phyloP scores from a whole-genome alignment of 2,113 vertebrate species.

The Eptesicus fuscus region DNA sequence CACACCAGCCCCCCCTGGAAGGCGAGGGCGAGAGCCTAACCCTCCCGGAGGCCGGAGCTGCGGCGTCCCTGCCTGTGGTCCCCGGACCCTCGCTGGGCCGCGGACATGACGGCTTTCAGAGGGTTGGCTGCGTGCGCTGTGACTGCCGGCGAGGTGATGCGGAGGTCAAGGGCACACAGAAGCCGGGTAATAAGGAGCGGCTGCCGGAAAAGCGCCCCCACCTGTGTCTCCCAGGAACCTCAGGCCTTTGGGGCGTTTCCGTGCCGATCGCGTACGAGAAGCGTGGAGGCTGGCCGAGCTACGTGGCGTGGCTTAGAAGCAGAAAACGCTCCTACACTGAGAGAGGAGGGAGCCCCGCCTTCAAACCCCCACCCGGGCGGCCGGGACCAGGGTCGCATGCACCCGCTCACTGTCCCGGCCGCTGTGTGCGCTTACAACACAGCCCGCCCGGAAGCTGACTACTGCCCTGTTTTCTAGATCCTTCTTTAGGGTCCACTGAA shows the following conservation, averaged over 20 bases:
- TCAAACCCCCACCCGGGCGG: accelerated
- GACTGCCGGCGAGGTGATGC: not conserved
- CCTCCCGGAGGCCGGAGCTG: accelerated
- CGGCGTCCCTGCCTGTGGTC: not conserved
- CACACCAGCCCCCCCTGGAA: too few relatives aligned
- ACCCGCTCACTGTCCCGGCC: accelerated
- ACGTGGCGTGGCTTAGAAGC: not conserved
- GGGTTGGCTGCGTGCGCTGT: not conserved
- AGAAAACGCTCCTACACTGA: not conserved
- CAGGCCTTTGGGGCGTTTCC: not conserved
- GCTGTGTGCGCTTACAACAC: not conserved
- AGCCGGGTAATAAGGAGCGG: not conserved
- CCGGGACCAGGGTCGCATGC: accelerated
- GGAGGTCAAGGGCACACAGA: constrained; percentile 40
- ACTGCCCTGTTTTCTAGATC: not conserved
- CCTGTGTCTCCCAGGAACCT: too few relatives aligned
- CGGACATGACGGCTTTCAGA: not conserved
- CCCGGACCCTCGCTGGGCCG: not conserved
- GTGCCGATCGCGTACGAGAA: not conserved
- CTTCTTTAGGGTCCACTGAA: not conserved
- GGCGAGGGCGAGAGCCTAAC: not conserved
- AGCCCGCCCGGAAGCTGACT: not conserved
- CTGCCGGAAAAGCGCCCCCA: not conserved
- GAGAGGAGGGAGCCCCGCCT: not conserved
- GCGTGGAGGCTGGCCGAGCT: not conserved